Evolutionary conservation across 1,140 invertebrate genomes (phyloP).

Genomic region (Drosophila paulistorum): DNA sequence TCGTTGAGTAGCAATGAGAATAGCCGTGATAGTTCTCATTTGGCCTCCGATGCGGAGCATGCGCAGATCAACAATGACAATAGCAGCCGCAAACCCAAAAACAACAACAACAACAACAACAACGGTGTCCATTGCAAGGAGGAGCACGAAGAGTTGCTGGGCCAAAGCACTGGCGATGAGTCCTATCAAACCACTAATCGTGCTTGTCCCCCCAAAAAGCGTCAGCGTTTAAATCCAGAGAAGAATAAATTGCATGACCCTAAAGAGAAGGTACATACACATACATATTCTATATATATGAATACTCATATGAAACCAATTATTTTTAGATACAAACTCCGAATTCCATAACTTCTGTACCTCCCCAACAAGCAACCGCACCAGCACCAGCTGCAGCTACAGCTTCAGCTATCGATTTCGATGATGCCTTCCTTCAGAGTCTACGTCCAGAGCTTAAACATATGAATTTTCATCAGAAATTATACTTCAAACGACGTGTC

Average conservation of each 20-base stretch:
- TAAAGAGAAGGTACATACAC: neutral
- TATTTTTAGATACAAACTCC: neutral
- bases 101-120: neutral
- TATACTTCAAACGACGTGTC: constrained; percentile 71
- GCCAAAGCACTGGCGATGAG: constrained; percentile 38
- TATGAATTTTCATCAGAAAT: constrained; percentile 73
- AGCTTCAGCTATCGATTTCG: constrained; percentile 41
- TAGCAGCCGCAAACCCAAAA: neutral
- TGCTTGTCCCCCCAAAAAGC: constrained; percentile 17
- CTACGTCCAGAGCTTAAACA: constrained; percentile 69
- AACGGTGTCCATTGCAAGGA: constrained; percentile 6
- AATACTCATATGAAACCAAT: neutral
- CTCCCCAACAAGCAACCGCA: neutral
- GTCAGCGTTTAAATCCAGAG: neutral
- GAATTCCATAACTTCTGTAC: neutral
- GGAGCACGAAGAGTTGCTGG: constrained; percentile 27
- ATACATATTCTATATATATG: too few relatives aligned
- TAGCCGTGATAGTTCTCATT: constrained; percentile 33
- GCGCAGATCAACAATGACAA: constrained; percentile 40
- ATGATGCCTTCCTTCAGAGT: constrained; percentile 73
- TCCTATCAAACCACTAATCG: neutral
- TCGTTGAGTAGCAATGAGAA: constrained; percentile 47
- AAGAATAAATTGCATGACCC: neutral
- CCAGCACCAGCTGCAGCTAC: too few relatives aligned
- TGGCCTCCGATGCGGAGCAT: constrained; percentile 43